These are phyloP conservation scores for Atrichornis clamosus DNA, from an alignment of 2,113 vertebrate genomes.

Conservation along the genomic window DNA sequence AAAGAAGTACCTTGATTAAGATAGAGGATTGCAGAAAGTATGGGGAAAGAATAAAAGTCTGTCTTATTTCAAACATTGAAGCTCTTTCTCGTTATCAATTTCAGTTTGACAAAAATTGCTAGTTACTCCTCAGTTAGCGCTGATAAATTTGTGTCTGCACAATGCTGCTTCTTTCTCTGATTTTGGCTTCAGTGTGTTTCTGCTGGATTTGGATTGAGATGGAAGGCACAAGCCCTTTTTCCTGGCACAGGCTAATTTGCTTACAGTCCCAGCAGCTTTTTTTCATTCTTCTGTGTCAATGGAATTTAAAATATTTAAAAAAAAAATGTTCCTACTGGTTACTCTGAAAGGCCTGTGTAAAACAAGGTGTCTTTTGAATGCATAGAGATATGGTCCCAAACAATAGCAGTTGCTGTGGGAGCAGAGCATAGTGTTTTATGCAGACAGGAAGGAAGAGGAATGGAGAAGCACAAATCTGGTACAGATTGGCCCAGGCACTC, in stretches of 20 bases:
- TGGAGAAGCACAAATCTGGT: not conserved
- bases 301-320: not conserved
- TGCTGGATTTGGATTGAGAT: not conserved
- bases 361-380: slow-evolving; percentile 28
- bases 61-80: not conserved
- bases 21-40: not conserved
- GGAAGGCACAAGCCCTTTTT: not conserved
- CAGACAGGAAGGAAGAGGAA: not conserved
- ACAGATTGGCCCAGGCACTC: not conserved
- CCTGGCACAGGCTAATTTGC: not conserved
- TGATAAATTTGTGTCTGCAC: not conserved
- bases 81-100: not conserved
- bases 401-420: slow-evolving; percentile 37
- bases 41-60: not conserved
- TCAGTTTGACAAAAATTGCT: not conserved
- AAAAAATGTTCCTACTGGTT: not conserved
- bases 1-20: not conserved
- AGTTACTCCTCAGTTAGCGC: not conserved
- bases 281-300: not conserved
- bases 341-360: not conserved
- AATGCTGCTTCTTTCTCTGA: not conserved
- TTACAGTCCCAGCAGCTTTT: not conserved
- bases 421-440: not conserved
- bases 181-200: not conserved
- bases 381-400: not conserved